Evolutionary conservation across 2,113 vertebrate genomes (phyloP).

Genomic region (Helogale parvula): DNA sequence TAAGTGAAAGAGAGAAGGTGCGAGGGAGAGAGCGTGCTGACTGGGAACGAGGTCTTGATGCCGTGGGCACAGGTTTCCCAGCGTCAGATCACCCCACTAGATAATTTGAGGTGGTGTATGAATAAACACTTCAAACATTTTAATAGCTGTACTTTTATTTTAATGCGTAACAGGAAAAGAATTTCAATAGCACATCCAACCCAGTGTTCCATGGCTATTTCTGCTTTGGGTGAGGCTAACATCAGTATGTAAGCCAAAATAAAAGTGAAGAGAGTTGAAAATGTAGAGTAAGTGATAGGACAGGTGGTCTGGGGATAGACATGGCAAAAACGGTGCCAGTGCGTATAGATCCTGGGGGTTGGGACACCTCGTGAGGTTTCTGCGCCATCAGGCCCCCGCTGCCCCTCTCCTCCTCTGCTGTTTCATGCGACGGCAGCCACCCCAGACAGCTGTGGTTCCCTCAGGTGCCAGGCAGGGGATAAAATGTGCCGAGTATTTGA

Average conservation of each 20-base stretch:
- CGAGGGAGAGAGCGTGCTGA: background rate
- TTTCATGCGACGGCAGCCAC: background rate
- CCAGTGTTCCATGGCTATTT: background rate
- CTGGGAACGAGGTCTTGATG: background rate
- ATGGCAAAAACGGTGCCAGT: too few species aligned
- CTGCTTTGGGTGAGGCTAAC: constrained; percentile 57
- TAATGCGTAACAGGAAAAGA: constrained; percentile 51
- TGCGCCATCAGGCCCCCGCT: accelerated
- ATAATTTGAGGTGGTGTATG: background rate
- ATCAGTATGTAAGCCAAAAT: constrained; percentile 48
- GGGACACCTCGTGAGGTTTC: background rate
- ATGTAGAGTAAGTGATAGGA: background rate
- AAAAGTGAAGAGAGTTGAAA: background rate
- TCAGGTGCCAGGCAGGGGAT: background rate
- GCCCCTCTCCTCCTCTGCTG: background rate
- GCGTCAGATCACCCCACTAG: background rate
- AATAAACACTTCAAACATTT: constrained; percentile 4
- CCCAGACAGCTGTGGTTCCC: background rate
- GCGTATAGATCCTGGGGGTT: accelerated
- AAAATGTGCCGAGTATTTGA: background rate
- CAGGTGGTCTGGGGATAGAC: background rate
- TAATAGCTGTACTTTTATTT: constrained; percentile 50
- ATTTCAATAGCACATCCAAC: constrained; percentile 37
- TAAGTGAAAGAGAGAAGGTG: background rate
- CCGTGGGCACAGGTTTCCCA: background rate